phyloP scores from a whole-genome alignment of 2,888 invertebrate genomes.

The Lathronympha strigana region DNA sequence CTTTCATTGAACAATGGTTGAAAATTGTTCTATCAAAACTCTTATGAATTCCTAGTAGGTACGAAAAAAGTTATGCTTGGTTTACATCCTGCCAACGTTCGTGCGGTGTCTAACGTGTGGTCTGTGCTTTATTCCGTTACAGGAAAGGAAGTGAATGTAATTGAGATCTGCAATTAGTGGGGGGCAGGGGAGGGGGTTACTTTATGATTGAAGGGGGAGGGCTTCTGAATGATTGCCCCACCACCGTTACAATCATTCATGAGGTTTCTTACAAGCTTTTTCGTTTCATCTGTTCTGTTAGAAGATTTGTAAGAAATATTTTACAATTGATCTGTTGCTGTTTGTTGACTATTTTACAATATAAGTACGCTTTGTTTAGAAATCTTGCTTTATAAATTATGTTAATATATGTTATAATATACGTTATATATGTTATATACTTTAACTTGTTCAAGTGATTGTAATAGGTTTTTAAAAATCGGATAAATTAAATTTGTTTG shows the following conservation, averaged over 20 bases:
- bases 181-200: not conserved
- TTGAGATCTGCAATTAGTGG: constrained; percentile 14
- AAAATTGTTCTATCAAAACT: no score
- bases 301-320: not conserved
- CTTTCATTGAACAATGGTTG: no score
- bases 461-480: no score
- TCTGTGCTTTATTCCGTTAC: not conserved
- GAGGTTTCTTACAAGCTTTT: not conserved
- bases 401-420: no score
- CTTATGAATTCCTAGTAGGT: no score
- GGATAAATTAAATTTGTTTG: no score
- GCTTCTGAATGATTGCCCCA: not conserved
- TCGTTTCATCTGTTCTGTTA: not conserved
- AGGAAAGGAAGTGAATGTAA: constrained; percentile 18
- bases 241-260: not conserved
- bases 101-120: not conserved
- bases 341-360: not conserved
- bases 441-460: no score
- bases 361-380: no score
- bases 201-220: not conserved
- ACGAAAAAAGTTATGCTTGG: not conserved
- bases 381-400: no score
- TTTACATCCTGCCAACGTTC: not conserved
- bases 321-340: no score
- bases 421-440: no score